A percentile compares a stretch with the other conserved stretches of the same genome.
Conservation (phyloP, 2,888 invertebrate species). For the Aproaerema taeniolella region DNA sequence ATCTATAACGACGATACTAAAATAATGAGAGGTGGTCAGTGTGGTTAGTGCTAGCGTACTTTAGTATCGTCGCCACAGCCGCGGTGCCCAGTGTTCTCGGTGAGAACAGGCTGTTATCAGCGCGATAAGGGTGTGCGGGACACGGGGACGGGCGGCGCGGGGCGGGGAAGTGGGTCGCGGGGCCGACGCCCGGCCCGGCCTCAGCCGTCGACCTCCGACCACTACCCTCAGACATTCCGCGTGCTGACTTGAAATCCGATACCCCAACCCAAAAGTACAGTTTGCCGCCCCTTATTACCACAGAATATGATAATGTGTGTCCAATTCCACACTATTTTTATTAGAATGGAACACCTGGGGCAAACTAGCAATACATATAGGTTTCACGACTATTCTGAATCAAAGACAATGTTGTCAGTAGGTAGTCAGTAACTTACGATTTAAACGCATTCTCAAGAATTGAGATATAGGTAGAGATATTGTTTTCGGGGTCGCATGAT, state of each 20-base stretch:
- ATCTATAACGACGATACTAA: no score
- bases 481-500: no score
- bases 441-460: no score
- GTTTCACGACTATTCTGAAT: no score
- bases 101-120: conserved; percentile 48
- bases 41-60: conserved; percentile 18
- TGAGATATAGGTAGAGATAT: no score
- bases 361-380: no score
- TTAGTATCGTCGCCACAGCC: conserved; percentile 16
- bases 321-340: no score
- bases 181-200: conserved; percentile 66
- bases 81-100: background rate
- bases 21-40: background rate
- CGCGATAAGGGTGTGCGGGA: conserved; percentile 53
- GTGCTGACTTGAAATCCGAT: conserved; percentile 19
- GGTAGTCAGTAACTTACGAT: no score
- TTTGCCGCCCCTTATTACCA: no score
- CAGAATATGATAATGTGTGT: no score
- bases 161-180: conserved; percentile 63
- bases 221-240: conserved; percentile 41
- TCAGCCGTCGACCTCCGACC: conserved; percentile 47
- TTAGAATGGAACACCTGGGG: no score
- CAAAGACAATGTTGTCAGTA: no score
- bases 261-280: conserved; percentile 12
- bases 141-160: conserved; percentile 33